Conservation (phyloP, 1,140 invertebrate species). For the Tetraneura akinire region DNA sequence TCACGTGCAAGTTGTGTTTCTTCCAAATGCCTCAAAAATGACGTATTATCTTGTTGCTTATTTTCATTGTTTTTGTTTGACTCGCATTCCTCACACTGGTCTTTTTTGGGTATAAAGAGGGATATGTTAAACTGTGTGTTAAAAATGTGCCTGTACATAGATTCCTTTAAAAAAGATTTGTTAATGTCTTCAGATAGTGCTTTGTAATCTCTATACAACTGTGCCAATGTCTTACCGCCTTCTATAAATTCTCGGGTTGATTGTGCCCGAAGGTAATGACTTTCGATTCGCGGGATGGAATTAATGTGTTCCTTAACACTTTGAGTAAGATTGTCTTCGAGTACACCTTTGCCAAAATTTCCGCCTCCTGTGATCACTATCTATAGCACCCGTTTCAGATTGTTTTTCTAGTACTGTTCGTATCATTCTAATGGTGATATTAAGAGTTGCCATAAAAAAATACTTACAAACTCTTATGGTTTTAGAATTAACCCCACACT, state of each 20-base stretch:
- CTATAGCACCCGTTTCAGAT: not conserved
- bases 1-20: slow-evolving; percentile 48
- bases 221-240: slow-evolving; percentile 44
- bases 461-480: slow-evolving; percentile 33
- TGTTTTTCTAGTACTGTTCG: slow-evolving; percentile 16
- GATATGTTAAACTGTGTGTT: slow-evolving; percentile 53
- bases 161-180: not conserved
- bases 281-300: slow-evolving; percentile 53
- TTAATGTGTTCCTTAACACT: slow-evolving; percentile 52
- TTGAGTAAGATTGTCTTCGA: slow-evolving; percentile 42
- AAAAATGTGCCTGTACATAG: slow-evolving; percentile 52
- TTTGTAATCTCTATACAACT: slow-evolving; percentile 49
- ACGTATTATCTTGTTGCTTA: no score
- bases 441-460: slow-evolving; percentile 29
- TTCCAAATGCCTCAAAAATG: slow-evolving; percentile 49
- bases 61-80: slow-evolving; percentile 38
- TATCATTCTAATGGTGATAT: slow-evolving; percentile 31
- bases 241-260: slow-evolving; percentile 52
- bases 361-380: not conserved
- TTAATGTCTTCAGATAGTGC: slow-evolving; percentile 37
- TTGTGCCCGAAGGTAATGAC: slow-evolving; percentile 49
- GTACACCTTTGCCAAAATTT: slow-evolving; percentile 39
- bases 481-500: slow-evolving; percentile 1
- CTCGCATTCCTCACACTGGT: slow-evolving; percentile 53
- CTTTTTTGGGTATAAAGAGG: slow-evolving; percentile 54